phyloP scores from a whole-genome alignment of 2,888 invertebrate species.

The Eudemis profundana region DNA sequence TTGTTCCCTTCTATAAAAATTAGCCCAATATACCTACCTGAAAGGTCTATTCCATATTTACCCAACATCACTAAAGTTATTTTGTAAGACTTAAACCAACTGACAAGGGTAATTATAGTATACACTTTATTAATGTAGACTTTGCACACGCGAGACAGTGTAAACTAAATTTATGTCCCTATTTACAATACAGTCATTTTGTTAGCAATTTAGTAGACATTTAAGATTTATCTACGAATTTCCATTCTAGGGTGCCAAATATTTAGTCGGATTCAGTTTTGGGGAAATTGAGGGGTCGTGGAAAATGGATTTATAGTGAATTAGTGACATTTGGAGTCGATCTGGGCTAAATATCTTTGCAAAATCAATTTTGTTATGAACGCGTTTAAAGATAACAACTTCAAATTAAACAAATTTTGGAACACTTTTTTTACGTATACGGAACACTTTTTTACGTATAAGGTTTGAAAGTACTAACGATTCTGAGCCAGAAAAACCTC shows the following conservation, averaged over 20 bases:
- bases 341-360: not conserved
- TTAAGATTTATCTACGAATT: conserved; percentile 17
- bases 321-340: conserved; percentile 1
- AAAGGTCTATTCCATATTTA: too few species aligned
- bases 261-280: conserved; percentile 5
- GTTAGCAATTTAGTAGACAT: conserved; percentile 6
- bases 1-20: too few species aligned
- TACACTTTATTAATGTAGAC: not conserved
- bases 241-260: not conserved
- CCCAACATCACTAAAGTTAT: not conserved
- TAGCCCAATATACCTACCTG: too few species aligned
- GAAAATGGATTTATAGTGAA: not conserved
- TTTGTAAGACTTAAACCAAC: not conserved
- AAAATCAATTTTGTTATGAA: too few species aligned
- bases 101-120: not conserved
- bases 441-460: too few species aligned
- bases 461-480: too few species aligned
- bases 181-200: conserved; percentile 11
- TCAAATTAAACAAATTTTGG: too few species aligned
- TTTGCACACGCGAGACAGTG: not conserved
- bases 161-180: conserved; percentile 5
- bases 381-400: too few species aligned
- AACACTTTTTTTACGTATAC: too few species aligned
- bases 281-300: conserved; percentile 4
- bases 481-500: too few species aligned